Evolutionary conservation across 2,113 vertebrate species (phyloP), one percentile per base, ranked within the genome.

Genomic region (Salvelinus sp.): DNA sequence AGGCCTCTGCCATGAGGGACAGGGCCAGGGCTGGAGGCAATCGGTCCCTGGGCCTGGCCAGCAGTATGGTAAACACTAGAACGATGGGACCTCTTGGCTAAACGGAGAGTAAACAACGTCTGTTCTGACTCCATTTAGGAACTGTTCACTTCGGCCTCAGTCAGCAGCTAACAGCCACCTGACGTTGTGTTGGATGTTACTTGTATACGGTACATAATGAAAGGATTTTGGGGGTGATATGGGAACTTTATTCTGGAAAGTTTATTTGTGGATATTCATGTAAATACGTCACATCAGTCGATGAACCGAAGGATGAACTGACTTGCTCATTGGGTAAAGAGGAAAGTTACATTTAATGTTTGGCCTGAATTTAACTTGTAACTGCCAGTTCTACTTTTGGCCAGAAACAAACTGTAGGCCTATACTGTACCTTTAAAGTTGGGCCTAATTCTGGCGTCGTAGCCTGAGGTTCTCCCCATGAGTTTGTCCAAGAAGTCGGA

Each of bases 401-500:
- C 9, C 38, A 44, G 16, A 54, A 54, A 54, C 50, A 54, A 18
- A 54, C 50, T 18, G 50, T 54, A 54, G 50, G 50, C 50, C 50
- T 5, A 54, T 18, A 54, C 50, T 54, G 12, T 95, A 98, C 98
- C 97, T 98, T 99, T 99, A 82, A 99, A 99, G 85, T 99, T 98
- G 12, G 98, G 98, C 90, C 98, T 91, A 86, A 99, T 99, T 88
- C 98, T 95, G 70, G 98, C 98, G 62, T 99, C 98, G 0, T 99
- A 99, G 38, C 98, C 98, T 0, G 98, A 99, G 69, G 97, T 99
- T 79, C 95, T 94, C 2, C 98, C 98, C 98, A 99, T 99, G 78
- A 99, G 91, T 82, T 99, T 99, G 88, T 99, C 98, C 90, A 99
- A 91, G 79, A 99, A 99, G 86, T 99, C 97, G 0, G 98, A 99